Base-by-base conservation (phyloP, 1,140 invertebrate genomes). In the Papilio polyxenes region DNA sequence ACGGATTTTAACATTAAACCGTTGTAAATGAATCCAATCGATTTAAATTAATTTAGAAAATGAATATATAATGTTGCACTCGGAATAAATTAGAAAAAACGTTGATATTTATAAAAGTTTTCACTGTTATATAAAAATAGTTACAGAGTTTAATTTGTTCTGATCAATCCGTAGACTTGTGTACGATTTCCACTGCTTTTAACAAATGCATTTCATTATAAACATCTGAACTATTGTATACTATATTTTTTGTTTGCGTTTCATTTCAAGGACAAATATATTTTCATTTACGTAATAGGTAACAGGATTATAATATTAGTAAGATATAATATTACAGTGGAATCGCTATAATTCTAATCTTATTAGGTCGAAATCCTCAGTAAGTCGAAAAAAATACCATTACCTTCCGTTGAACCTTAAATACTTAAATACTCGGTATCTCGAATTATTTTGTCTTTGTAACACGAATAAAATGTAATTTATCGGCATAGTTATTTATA, bases 101-200 rank as follows among this genome's bases (percentile, higher is more conserved):
- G 23, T 3, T 23, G 23, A 62, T 62, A 62, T 20, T 62, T 13
- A 53, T 53, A n/a, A 65, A 31, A 20, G 23, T 9, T 65, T 59
- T n/a, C 23, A 20, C 10, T 31, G 5, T 11, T 65, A 65, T 62
- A 62, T 20, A 23, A 10, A 8, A 53, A 10, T 15, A 10, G 59
- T 62, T 11, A 9, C 20, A 9, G 6, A 20, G n/a, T 15, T n/a
- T 62, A 20, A 9, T 62, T 44, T 23, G 10, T 65, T 31, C 11
- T 65, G 4, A 62, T n/a, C 10, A 23, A 62, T n/a, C 20, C 51
- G 3, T 53, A 53, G 4, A 53, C 40, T 44, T 4, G 40, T 44
- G 17, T 59, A 59, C 56, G 17, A n/a, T 59, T 59, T 59, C n/a
- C n/a, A 59, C 56, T 59, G 56, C 56, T 59, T 59, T 59, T 59